Percentiles rank a stretch among this genome's conserved stretches.
Evolutionary conservation across 2,113 vertebrate genomes (phyloP).

Genomic region (Acanthisitta chloris): DNA sequence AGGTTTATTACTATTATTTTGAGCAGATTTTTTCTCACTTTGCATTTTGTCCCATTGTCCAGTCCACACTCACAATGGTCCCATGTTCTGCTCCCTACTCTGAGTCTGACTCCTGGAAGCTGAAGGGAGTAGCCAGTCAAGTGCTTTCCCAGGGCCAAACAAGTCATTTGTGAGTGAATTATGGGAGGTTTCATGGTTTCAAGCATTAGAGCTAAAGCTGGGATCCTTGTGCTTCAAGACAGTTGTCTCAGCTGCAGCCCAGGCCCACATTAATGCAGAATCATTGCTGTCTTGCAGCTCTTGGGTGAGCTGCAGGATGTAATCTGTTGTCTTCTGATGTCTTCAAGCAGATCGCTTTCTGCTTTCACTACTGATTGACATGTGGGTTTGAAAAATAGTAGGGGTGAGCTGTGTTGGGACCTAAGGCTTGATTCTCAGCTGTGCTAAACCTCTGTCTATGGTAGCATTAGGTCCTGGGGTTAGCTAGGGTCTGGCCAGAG

Average conservation of each 20-base stretch:
- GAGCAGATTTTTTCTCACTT: background rate
- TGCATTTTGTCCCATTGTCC: background rate
- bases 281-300: background rate
- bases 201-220: background rate
- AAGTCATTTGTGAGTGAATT: background rate
- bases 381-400: background rate
- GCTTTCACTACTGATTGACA: background rate
- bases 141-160: background rate
- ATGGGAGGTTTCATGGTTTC: background rate
- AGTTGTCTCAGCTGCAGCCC: background rate
- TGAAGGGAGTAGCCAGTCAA: background rate
- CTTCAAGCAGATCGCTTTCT: background rate
- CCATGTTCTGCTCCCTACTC: background rate
- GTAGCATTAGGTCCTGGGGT: background rate
- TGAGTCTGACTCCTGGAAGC: background rate
- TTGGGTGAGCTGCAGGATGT: background rate
- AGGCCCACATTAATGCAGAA: background rate
- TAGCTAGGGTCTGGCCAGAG: background rate
- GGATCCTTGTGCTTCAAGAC: background rate
- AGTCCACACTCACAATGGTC: rapidly evolving
- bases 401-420: background rate
- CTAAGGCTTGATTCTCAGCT: background rate
- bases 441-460: background rate
- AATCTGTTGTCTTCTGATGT: background rate
- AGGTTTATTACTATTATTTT: slow-evolving; percentile 6